phyloP scores from a whole-genome alignment of 2,113 vertebrate species.

The Gracilinanus agilis region DNA sequence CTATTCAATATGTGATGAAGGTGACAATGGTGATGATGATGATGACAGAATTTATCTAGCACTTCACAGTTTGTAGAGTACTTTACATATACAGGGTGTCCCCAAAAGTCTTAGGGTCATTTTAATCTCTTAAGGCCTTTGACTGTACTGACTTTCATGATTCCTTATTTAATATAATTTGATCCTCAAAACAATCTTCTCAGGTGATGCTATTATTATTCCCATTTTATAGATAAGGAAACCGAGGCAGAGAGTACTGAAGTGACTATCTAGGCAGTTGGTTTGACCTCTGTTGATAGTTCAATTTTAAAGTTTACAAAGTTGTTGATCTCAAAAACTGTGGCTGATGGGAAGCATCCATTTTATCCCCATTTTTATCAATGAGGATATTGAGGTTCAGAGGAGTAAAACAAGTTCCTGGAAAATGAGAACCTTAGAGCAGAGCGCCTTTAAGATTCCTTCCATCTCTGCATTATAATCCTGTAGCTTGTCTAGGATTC shows the following conservation, averaged over 20 bases:
- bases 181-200: not conserved
- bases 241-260: not conserved
- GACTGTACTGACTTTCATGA: not conserved
- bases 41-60: not conserved
- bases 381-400: not conserved
- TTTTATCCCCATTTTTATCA: not conserved
- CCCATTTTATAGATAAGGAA: not conserved
- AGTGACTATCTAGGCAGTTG: not conserved
- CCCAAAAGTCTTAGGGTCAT: not conserved
- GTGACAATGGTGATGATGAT: not conserved
- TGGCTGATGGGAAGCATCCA: not conserved
- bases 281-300: not conserved
- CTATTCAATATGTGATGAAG: not conserved
- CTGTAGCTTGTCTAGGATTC: not conserved
- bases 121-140: not conserved
- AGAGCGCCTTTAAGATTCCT: not conserved
- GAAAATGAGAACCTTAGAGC: not conserved
- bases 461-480: not conserved
- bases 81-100: not conserved
- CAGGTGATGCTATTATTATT: not conserved
- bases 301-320: not conserved
- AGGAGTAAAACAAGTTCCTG: not conserved
- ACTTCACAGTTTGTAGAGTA: not conserved
- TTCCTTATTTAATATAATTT: not conserved
- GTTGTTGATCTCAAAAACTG: not conserved